Base-by-base conservation (phyloP, 2,797 vertebrate species). In the Sebastes trivittatus region DNA sequence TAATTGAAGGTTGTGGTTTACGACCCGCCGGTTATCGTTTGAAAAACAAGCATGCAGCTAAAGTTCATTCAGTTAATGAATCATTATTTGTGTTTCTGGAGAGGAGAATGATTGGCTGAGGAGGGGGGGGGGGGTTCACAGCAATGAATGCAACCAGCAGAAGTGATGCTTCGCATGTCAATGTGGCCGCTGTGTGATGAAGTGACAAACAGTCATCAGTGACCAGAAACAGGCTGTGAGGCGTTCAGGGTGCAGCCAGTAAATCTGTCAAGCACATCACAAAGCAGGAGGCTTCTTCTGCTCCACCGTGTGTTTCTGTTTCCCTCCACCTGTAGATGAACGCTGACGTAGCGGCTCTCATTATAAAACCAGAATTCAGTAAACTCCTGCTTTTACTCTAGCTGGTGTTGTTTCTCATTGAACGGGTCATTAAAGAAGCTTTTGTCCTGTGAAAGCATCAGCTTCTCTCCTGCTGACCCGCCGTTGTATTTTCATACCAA, bases 1-100 rank as follows among this genome's bases (percentile, higher is more conserved):
- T 90, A 72, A 62, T 65, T 78, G 82, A 89, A 91, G 87, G 87
- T 81, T 65, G 11, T 11, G 63, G 10, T 87, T 91, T 90, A 92
- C 32, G 74, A 82, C 10, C 75, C 75, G 23, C 72, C 89, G 74
- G 80, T 68, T 85, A 75, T 88, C 81, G 42, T 54, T 77, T 80
- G 56, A 59, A 29, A 79, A 87, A 77, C 75, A 68, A 85, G 68
- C 75, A 0, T n/a, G 62, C 66, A 5, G 78, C 80, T 79, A 73
- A 90, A 88, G 87, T 89, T 90, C 91, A 90, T 0, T 13, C 67
- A 13, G 75, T 75, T 83, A 65, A 88, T 92, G 54, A 80, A 88
- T 76, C 83, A 84, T 63, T 70, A 75, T 86, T 87, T 87, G 80
- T 77, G 65, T 81, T 85, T 79, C 67, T 72, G 27, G 61, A 42